phyloP scores from a whole-genome alignment of 2,113 vertebrate species.

The Xiphophorus maculatus region DNA sequence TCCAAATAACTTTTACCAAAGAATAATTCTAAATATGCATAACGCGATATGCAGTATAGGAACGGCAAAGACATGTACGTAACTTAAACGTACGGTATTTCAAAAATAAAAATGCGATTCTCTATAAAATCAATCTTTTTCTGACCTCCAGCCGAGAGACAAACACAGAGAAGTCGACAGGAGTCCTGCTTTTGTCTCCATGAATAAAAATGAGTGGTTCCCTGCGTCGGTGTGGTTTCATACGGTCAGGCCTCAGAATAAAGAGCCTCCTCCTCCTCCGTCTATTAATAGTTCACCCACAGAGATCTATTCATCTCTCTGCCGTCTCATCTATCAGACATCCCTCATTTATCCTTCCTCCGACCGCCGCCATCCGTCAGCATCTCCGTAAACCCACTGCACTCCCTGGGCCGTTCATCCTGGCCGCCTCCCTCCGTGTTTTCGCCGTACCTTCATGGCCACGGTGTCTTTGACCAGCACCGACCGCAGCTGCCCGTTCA shows the following conservation, averaged over 20 bases:
- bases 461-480: conserved; percentile 91
- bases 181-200: conserved; percentile 10
- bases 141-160: no score
- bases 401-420: neutral
- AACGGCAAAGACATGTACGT: no score
- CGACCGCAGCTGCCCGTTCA: conserved; percentile 91
- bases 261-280: neutral
- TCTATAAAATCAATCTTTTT: no score
- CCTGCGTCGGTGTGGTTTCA: neutral
- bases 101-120: no score
- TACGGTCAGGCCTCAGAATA: neutral
- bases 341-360: neutral
- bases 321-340: neutral
- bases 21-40: no score
- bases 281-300: neutral
- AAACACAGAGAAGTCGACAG: no score
- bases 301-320: neutral
- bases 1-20: no score
- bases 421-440: neutral
- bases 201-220: conserved; percentile 18
- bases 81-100: no score
- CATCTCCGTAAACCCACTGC: neutral
- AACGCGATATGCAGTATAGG: no score
- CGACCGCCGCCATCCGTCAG: neutral
- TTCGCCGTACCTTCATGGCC: conserved; percentile 89